Base-by-base conservation (phyloP, 2,797 vertebrate species). In the Lacerta viridis region DNA sequence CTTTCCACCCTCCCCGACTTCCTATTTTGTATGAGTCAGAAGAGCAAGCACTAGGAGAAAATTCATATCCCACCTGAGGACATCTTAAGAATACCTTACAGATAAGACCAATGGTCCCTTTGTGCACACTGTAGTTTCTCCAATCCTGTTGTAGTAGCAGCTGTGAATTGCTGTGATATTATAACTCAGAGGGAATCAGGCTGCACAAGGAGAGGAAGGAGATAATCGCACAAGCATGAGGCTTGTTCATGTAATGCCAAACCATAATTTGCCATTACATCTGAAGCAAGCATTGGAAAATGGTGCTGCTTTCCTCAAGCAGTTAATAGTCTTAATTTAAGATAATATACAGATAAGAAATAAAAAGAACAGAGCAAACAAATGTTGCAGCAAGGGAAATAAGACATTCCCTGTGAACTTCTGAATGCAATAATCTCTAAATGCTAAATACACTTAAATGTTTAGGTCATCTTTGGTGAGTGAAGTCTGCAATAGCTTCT, bases 201-300 rank as follows among this genome's bases (percentile, higher is more conserved):
- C 55, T 59, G 11, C 39, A 27, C 36, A 76, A 76, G 27, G 18
- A 55, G 29, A 20, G 39, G 72, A 39, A 85, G 61, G n/a, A 55
- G 29, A 50, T 83, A 41, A 55, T 15, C 3, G 10, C 17, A 27
- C 29, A 43, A n/a, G 41, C 20, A 27, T 61, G 2, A 77, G 29
- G 29, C 29, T 76, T n/a, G 39, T 76, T 64, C 9, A 43, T 64
- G 8, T 15, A 72, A 74, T 84, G n/a, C 55, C 29, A 85, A 76
- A 64, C 55, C 61, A 7, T 64, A 23, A 23, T 64, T 64, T 76
- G 39, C 18, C 33, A 36, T 80, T 61, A 64, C 20, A 64, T 64
- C 61, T 64, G 61, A 64, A 23, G n/a, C 50, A 61, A 86, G 84
- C 78, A 68, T 29, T 1, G 59, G 80, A 87, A 90, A 64, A 84